Evolutionary conservation across 2,113 vertebrate genomes (phyloP).

Genomic region (Onychostoma macrolepis): DNA sequence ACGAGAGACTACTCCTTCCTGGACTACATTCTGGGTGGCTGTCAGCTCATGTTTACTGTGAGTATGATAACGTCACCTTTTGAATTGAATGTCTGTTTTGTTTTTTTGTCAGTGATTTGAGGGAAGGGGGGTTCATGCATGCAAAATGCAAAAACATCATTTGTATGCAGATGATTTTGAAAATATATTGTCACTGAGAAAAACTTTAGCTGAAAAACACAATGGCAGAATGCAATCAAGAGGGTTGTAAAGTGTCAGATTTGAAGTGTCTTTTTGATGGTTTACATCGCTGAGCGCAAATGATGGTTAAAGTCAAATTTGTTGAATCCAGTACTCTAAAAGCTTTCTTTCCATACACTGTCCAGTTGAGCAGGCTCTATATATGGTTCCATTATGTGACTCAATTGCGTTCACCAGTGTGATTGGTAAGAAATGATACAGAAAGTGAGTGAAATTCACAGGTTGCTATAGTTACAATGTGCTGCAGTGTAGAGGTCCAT

Average conservation of each 20-base stretch:
- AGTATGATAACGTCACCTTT: constrained; percentile 65
- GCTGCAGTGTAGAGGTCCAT: constrained; percentile 52
- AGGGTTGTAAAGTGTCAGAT: not conserved
- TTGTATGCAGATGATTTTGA: constrained; percentile 25
- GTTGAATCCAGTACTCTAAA: not conserved
- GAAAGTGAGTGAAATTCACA: constrained; percentile 59
- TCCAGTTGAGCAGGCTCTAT: constrained; percentile 52
- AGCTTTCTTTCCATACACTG: constrained; percentile 14
- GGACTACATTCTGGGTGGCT: constrained; percentile 97
- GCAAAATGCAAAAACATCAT: constrained; percentile 7
- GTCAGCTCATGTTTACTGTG: constrained; percentile 98
- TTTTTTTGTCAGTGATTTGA: not conserved
- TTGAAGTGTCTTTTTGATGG: not conserved
- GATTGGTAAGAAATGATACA: constrained; percentile 62
- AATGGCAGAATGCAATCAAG: not conserved
- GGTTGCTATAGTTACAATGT: constrained; percentile 71
- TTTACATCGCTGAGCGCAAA: not conserved
- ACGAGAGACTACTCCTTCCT: constrained; percentile 93
- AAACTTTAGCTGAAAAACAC: not conserved
- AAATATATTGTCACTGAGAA: constrained; percentile 10
- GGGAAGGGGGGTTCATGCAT: constrained; percentile 7
- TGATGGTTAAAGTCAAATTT: not conserved
- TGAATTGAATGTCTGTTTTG: not conserved
- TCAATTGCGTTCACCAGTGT: constrained; percentile 56
- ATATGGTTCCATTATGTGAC: constrained; percentile 49